These are phyloP conservation scores for Oreochromis mossambicus DNA, from an alignment of 2,797 vertebrate species.

Conservation along the genomic window DNA sequence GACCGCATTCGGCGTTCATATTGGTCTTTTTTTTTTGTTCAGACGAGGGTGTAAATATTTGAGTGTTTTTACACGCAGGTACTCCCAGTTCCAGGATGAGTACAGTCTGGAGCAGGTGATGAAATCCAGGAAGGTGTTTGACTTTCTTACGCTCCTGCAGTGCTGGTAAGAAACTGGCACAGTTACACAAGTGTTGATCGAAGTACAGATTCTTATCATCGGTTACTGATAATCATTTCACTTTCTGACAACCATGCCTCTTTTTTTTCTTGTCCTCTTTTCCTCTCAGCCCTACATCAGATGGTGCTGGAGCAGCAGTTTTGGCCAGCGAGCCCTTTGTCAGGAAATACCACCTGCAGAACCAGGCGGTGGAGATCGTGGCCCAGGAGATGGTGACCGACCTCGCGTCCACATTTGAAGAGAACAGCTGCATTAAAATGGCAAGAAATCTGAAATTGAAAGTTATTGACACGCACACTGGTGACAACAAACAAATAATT, in stretches of 20 bases:
- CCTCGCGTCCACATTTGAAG: conserved; percentile 83
- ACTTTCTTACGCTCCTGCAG: conserved; percentile 90
- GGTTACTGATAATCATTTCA: neutral
- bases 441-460: conserved; percentile 55
- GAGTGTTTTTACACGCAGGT: conserved; percentile 62
- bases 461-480: neutral
- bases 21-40: neutral
- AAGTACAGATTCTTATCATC: neutral
- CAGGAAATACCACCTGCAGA: conserved; percentile 75
- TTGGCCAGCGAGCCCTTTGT: conserved; percentile 89
- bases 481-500: neutral
- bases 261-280: neutral
- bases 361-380: conserved; percentile 90
- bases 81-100: conserved; percentile 91
- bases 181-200: neutral
- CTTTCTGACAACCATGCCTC: neutral
- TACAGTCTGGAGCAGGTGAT: conserved; percentile 90
- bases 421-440: conserved; percentile 87
- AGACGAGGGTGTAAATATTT: neutral
- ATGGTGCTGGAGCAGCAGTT: conserved; percentile 91
- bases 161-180: conserved; percentile 85
- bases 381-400: conserved; percentile 96
- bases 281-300: conserved; percentile 86
- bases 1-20: neutral
- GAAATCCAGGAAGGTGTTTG: conserved; percentile 84